Evolutionary conservation across 2,888 invertebrate species (phyloP), one percentile per base, ranked within the genome.

Genomic region (Sarcophaga subvicina): DNA sequence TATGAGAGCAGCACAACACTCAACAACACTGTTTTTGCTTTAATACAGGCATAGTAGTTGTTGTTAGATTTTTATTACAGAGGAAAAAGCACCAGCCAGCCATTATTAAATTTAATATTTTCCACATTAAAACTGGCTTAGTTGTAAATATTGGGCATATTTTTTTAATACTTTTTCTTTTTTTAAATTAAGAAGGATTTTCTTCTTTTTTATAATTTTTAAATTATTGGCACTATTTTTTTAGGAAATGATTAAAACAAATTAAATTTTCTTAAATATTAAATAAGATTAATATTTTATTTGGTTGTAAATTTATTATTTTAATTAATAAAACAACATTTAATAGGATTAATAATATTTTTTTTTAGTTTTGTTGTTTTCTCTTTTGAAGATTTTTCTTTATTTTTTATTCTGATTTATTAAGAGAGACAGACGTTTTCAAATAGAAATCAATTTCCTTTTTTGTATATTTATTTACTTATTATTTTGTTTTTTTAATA

Each of bases 161-260:
- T 10, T 27, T 27, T 49, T 62, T 37, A 10, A 49, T 71, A 27
- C 27, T 64, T 49, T n/a, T 59, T 77, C 37, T 67, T n/a, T 54
- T 54, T 59, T 45, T 5, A 54, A 12, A 54, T 54, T 54, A 4
- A 17, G 8, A 20, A n/a, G 17, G 12, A 47, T 12, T 69, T 49
- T 10, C 14, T 80, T 80, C 12, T 62, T 60, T n/a, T 59, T 12
- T 63, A 49, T n/a, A 20, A 17, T 22, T 14, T 6, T 47, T 25
- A 5, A 64, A 14, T 66, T 49, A 80, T 69, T 75, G 54, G 25
- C 78, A 83, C 67, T 63, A 37, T 67, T 77, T 64, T 70, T 5
- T 27, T 14, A n/a, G 37, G 37, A 37, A 10, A 37, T 10, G 2
- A 37, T n/a, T 64, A 27, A 22, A 62, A 62, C 5, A 62, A 62